Evolutionary conservation across 2,797 vertebrate genomes (phyloP).

Genomic region (Manis javanica): DNA sequence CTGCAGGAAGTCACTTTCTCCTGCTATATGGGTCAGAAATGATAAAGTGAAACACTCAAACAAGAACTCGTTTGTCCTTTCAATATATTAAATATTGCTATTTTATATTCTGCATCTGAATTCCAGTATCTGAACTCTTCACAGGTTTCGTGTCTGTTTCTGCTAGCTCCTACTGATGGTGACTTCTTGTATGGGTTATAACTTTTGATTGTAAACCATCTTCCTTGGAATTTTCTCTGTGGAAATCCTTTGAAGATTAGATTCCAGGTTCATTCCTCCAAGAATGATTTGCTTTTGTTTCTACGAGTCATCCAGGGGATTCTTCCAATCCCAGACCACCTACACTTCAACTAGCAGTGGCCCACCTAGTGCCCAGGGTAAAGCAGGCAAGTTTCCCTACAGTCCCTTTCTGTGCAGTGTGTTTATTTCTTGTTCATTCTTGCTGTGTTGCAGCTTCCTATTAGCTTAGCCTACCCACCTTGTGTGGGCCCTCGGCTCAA

Average conservation of each 20-base stretch:
- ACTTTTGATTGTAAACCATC: neutral
- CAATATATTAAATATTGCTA: neutral
- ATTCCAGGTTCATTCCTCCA: neutral
- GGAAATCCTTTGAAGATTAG: neutral
- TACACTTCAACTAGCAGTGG: neutral
- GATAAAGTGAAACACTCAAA: neutral
- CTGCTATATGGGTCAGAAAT: neutral
- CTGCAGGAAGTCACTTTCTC: neutral
- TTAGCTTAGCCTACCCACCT: neutral
- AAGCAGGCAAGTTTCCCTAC: neutral
- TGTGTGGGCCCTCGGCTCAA: neutral
- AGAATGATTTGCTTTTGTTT: neutral
- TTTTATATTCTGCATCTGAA: neutral
- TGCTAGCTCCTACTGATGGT: neutral
- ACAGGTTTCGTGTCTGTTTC: neutral
- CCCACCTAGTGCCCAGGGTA: neutral
- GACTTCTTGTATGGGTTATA: neutral
- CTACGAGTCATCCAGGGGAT: neutral
- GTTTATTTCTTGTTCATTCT: neutral
- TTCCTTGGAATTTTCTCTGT: neutral
- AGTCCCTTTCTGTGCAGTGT: neutral
- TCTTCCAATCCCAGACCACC: neutral
- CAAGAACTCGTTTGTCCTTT: neutral
- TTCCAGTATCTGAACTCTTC: neutral
- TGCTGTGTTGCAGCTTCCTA: neutral